phyloP scores from a whole-genome alignment of 2,797 vertebrate genomes.

The Esox masquinongy region DNA sequence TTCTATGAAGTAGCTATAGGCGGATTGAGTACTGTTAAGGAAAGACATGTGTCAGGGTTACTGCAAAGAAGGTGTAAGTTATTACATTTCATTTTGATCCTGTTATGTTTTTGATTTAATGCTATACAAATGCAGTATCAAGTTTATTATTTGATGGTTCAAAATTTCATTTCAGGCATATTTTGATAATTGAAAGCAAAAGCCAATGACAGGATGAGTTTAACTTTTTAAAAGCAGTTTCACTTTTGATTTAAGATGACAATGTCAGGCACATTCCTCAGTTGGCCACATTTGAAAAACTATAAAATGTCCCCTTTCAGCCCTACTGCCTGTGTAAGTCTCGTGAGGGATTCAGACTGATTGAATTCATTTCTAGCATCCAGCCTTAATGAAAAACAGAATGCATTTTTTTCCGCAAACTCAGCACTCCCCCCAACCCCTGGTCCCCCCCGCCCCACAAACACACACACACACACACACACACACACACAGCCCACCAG shows the following conservation, averaged over 20 bases:
- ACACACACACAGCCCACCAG: too few species aligned
- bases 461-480: too few species aligned
- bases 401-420: conserved; percentile 4
- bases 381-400: not conserved
- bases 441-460: too few species aligned
- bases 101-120: not conserved
- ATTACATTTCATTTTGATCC: too few species aligned
- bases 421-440: not conserved
- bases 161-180: conserved; percentile 1
- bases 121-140: not conserved
- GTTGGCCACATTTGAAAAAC: not conserved
- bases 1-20: too few species aligned
- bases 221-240: not conserved
- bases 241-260: not conserved
- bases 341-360: not conserved
- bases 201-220: not conserved
- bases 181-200: too few species aligned
- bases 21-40: not conserved
- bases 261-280: not conserved
- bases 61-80: too few species aligned
- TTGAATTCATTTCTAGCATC: not conserved
- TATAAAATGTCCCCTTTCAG: too few species aligned
- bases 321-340: not conserved
- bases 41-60: too few species aligned
- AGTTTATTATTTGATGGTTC: not conserved